phyloP scores from a whole-genome alignment of 2,797 vertebrate genomes.

The Tadarida brasiliensis region DNA sequence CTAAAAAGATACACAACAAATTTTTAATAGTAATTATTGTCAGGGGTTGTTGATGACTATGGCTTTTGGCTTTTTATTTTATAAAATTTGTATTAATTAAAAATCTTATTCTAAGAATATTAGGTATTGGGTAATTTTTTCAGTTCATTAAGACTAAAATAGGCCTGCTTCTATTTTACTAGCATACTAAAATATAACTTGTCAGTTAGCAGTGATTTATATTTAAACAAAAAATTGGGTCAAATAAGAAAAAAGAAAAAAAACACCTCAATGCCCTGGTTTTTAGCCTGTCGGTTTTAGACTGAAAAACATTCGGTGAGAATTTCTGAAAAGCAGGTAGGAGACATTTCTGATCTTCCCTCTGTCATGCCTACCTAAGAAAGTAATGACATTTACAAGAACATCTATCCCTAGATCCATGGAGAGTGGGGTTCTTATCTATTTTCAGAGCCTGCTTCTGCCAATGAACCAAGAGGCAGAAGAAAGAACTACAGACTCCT shows the following conservation, averaged over 20 bases:
- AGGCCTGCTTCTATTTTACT: constrained; percentile 13
- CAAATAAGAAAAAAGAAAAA: constrained; percentile 63
- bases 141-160: constrained; percentile 40
- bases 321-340: constrained; percentile 44
- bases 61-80: background rate
- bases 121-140: constrained; percentile 11
- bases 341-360: background rate
- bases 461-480: background rate
- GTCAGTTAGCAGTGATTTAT: constrained; percentile 27
- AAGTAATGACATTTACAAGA: background rate
- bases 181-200: constrained; percentile 66
- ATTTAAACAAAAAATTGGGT: constrained; percentile 71
- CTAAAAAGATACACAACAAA: constrained; percentile 36
- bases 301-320: constrained; percentile 21
- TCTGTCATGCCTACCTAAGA: constrained; percentile 1
- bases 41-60: background rate
- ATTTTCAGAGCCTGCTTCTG: background rate
- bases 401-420: background rate
- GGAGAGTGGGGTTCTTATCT: background rate
- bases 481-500: background rate
- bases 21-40: constrained; percentile 39
- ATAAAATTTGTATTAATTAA: background rate
- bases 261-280: constrained; percentile 45
- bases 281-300: constrained; percentile 66
- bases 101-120: constrained; percentile 23